phyloP scores from a whole-genome alignment of 1,140 invertebrate species.

The Zaprionus nigranus region DNA sequence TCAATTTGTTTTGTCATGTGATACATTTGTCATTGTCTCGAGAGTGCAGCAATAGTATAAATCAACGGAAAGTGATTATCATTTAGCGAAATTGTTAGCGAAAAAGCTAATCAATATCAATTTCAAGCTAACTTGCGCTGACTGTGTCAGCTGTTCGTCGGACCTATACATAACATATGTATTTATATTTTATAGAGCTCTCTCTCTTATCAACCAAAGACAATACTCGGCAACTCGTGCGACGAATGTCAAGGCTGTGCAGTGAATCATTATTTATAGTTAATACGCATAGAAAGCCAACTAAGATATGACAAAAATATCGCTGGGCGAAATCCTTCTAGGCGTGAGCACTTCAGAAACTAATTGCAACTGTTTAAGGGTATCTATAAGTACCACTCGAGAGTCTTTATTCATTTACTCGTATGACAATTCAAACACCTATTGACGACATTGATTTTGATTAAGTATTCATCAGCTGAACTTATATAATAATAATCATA shows the following conservation, averaged over 20 bases:
- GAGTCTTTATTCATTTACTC: background rate
- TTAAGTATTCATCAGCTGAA: conserved; percentile 13
- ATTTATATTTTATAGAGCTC: conserved; percentile 22
- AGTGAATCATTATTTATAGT: conserved; percentile 10
- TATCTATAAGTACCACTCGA: conserved; percentile 32
- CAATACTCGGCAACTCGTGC: conserved; percentile 21
- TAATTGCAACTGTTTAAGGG: conserved; percentile 24
- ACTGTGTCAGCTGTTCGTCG: conserved; percentile 20
- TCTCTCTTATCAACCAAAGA: conserved; percentile 22
- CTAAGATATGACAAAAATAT: too few relatives aligned
- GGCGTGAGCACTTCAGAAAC: conserved; percentile 3
- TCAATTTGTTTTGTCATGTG: conserved; percentile 29
- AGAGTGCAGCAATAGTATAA: conserved; percentile 40
- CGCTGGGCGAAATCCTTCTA: background rate
- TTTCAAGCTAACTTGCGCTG: conserved; percentile 30
- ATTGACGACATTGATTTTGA: conserved; percentile 43
- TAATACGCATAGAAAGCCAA: background rate
- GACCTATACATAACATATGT: background rate
- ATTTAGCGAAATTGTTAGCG: conserved; percentile 14
- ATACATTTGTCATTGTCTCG: conserved; percentile 26
- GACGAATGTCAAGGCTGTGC: conserved; percentile 29
- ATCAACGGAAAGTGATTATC: conserved; percentile 45
- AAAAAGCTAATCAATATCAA: conserved; percentile 46
- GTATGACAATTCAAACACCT: conserved; percentile 37
- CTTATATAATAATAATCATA: conserved; percentile 37